phyloP scores from a whole-genome alignment of 2,113 vertebrate genomes.

The Alouatta palliata region DNA sequence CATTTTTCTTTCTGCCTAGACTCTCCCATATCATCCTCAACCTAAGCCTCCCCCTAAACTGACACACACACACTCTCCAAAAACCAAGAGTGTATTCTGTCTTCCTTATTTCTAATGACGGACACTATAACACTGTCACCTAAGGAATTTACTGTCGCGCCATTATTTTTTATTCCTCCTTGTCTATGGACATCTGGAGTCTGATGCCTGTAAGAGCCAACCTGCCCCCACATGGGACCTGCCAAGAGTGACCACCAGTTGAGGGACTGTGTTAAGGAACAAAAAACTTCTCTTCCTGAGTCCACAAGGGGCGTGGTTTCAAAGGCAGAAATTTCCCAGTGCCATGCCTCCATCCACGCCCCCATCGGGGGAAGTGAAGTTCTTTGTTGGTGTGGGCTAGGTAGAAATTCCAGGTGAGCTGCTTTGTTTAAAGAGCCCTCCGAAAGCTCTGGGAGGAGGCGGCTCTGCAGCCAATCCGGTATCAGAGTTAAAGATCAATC shows the following conservation, averaged over 20 bases:
- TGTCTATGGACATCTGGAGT: neutral
- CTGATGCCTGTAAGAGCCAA: neutral
- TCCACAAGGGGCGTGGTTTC: too few species aligned
- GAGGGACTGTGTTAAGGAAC: too few species aligned
- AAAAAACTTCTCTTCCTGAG: too few species aligned
- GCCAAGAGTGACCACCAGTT: neutral
- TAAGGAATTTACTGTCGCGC: neutral
- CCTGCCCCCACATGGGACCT: neutral
- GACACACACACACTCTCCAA: neutral
- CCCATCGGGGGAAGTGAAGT: too few species aligned
- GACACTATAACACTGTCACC: neutral
- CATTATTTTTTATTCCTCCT: neutral
- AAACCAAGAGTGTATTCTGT: neutral
- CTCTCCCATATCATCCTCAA: neutral
- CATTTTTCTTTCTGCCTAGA: neutral
- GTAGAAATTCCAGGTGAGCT: too few species aligned
- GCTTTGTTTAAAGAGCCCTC: too few species aligned
- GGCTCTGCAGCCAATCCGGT: too few species aligned
- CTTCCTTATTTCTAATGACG: neutral
- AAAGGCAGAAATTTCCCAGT: too few species aligned
- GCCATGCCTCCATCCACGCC: too few species aligned
- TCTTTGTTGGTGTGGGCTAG: too few species aligned
- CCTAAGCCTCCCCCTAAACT: neutral
- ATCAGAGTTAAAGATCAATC: too few species aligned
- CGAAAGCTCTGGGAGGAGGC: too few species aligned